A percentile compares a stretch with the other conserved stretches of the same genome.
Conservation (phyloP, 2,797 vertebrate species). For the Gephyroberyx darwinii region DNA sequence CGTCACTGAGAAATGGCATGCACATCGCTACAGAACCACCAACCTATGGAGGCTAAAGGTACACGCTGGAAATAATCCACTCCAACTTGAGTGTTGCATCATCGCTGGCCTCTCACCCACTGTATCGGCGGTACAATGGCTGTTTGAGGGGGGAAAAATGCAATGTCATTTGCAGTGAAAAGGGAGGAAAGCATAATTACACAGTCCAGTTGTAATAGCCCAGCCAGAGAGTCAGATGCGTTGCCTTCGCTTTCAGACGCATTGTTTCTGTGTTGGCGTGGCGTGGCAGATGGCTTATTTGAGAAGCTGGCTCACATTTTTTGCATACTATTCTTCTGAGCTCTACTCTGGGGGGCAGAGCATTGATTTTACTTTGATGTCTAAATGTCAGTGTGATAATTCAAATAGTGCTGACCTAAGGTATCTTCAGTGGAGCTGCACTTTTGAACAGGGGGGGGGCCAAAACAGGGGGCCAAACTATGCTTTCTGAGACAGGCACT, state of each 20-base stretch:
- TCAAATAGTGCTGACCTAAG: background rate
- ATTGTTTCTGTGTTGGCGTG: background rate
- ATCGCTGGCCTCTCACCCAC: slow-evolving; percentile 67
- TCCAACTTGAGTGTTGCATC: slow-evolving; percentile 61
- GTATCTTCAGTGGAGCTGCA: background rate
- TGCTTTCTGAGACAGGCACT: background rate
- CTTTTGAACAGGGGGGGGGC: too few species aligned
- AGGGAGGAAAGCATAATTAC: slow-evolving; percentile 43
- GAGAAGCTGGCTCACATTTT: background rate
- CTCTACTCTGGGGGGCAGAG: background rate
- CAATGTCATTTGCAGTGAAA: slow-evolving; percentile 45
- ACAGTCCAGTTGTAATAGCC: slow-evolving; percentile 28
- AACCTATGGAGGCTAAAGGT: slow-evolving; percentile 25
- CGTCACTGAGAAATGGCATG: background rate
- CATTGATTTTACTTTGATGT: slow-evolving; percentile 17
- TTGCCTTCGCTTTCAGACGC: background rate
- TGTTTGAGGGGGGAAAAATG: slow-evolving; percentile 58
- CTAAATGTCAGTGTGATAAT: background rate
- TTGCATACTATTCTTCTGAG: background rate
- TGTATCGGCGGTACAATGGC: slow-evolving; percentile 60
- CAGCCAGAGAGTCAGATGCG: slow-evolving; percentile 17
- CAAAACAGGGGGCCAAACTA: too few species aligned
- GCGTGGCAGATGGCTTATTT: background rate
- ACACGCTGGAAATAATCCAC: slow-evolving; percentile 24
- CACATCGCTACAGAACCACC: background rate